Percentiles rank a stretch among this genome's conserved stretches.
These are phyloP conservation scores for Philaenus spumarius DNA, from an alignment of 1,140 invertebrate genomes.

Conservation along the genomic window DNA sequence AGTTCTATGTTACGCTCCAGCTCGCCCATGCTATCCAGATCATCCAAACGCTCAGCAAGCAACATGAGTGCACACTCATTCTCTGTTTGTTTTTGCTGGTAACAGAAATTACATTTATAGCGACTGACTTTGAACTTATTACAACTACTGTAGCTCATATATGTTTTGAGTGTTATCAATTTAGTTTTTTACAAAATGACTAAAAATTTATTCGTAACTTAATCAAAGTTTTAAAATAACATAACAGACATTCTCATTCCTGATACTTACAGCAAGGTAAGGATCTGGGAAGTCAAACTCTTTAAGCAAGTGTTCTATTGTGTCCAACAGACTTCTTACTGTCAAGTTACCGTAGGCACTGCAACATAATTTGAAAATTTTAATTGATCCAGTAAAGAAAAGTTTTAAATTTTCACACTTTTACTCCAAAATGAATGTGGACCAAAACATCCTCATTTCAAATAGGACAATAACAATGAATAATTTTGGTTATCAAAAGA, in stretches of 20 bases:
- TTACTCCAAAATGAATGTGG: no score
- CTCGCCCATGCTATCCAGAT: conserved; percentile 48
- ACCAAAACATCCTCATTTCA: no score
- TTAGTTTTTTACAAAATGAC: background rate
- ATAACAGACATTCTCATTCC: background rate
- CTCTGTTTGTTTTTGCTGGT: conserved; percentile 59
- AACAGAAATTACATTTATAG: background rate
- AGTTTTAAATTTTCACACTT: no score
- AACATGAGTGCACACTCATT: conserved; percentile 55
- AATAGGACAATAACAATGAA: no score
- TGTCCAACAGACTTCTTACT: conserved; percentile 81
- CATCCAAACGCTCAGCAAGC: conserved; percentile 44
- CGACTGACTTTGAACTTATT: no score
- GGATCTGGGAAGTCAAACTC: conserved; percentile 91
- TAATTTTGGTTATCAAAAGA: no score
- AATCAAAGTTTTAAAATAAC: background rate
- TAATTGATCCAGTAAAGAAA: no score
- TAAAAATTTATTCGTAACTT: background rate
- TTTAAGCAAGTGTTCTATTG: conserved; percentile 84
- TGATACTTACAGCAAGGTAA: conserved; percentile 56
- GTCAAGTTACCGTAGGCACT: conserved; percentile 82
- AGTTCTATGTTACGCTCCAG: conserved; percentile 49
- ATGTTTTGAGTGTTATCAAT: background rate
- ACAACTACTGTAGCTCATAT: background rate
- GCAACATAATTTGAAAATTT: no score